Percentiles rank a stretch among this genome's conserved stretches.
Evolutionary conservation across 1,140 invertebrate genomes (phyloP).

Genomic region (Tenebrio molitor): DNA sequence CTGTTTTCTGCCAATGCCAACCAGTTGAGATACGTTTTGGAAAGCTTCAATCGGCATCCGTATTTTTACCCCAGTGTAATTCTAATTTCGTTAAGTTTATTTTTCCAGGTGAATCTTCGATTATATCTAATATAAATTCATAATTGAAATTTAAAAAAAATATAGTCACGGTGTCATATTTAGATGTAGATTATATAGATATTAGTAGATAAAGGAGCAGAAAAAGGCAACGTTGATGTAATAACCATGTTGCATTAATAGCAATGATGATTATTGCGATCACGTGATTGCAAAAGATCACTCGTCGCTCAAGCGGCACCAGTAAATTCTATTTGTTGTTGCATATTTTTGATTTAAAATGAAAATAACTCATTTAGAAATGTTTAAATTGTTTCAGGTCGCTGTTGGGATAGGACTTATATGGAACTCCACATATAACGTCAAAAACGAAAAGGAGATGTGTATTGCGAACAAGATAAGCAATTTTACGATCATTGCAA

Average conservation of each 20-base stretch:
- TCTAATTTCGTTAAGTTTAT: slow-evolving; percentile 83
- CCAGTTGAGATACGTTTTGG: slow-evolving; percentile 83
- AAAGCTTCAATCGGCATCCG: slow-evolving; percentile 76
- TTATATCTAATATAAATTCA: neutral
- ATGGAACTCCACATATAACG: slow-evolving; percentile 84
- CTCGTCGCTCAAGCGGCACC: too few species aligned
- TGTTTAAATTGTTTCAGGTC: slow-evolving; percentile 73
- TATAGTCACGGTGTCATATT: too few species aligned
- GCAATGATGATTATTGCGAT: too few species aligned
- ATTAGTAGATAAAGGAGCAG: too few species aligned
- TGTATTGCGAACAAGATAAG: slow-evolving; percentile 83
- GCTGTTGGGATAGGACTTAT: slow-evolving; percentile 85
- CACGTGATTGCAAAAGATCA: too few species aligned
- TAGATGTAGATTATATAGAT: too few species aligned
- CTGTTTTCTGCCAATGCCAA: slow-evolving; percentile 78
- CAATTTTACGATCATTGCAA: slow-evolving; percentile 85
- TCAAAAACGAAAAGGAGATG: slow-evolving; percentile 79
- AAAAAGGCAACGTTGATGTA: too few species aligned
- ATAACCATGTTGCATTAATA: too few species aligned
- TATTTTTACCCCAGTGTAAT: slow-evolving; percentile 83
- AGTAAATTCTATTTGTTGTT: too few species aligned
- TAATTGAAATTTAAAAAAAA: too few species aligned
- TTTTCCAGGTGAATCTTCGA: slow-evolving; percentile 80
- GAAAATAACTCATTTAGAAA: too few species aligned
- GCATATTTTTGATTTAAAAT: too few species aligned